Conservation (phyloP, 30 jellyfish, hydroid and myxozoan species). For the Hydra vulgaris region DNA sequence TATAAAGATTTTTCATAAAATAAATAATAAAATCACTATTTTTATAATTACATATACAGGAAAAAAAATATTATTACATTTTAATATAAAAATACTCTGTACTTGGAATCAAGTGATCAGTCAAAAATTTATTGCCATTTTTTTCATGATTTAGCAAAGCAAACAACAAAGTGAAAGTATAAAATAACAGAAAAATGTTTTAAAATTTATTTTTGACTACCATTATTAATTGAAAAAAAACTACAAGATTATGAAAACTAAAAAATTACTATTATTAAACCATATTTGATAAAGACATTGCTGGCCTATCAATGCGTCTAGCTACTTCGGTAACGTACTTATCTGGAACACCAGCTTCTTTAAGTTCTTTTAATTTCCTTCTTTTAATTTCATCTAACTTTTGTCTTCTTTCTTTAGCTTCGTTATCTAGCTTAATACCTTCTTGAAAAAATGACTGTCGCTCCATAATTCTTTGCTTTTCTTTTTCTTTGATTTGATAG, state of each 20-base stretch:
- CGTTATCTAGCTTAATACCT: slow-evolving; percentile 86
- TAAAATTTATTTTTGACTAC: background rate
- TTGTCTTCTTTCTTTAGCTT: slow-evolving; percentile 92
- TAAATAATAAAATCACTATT: too few relatives aligned
- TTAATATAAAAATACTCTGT: background rate
- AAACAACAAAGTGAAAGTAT: background rate
- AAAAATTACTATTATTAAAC: background rate
- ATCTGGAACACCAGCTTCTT: slow-evolving; percentile 94
- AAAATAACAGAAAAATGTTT: background rate
- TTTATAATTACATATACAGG: too few relatives aligned
- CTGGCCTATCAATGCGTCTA: slow-evolving; percentile 87
- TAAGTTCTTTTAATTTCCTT: slow-evolving; percentile 77
- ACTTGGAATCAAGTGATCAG: too few relatives aligned
- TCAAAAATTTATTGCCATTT: too few relatives aligned
- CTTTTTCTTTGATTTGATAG: slow-evolving; percentile 83
- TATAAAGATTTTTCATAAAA: too few relatives aligned
- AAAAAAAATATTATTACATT: too few relatives aligned
- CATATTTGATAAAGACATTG: slow-evolving; percentile 73
- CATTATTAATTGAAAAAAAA: too few relatives aligned
- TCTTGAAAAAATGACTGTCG: slow-evolving; percentile 92
- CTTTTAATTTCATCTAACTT: slow-evolving; percentile 91
- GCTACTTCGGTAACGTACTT: slow-evolving; percentile 89
- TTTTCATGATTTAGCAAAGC: too few relatives aligned
- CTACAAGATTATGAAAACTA: background rate
- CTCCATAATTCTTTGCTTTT: slow-evolving; percentile 61